Base-by-base conservation (phyloP, 1,140 invertebrate genomes). In the Onthophagus taurus region DNA sequence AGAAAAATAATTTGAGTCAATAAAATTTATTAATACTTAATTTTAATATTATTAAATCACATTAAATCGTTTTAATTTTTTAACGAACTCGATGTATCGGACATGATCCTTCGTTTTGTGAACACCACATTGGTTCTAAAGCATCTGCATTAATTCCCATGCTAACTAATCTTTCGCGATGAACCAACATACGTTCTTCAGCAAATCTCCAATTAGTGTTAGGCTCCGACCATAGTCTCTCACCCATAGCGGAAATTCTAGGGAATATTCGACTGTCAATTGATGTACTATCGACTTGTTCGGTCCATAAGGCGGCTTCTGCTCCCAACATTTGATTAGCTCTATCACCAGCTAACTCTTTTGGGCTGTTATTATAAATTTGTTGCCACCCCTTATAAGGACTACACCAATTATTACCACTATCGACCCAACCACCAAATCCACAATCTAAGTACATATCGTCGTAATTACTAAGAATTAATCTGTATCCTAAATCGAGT, bases 381-480 rank as follows among this genome's bases (percentile, higher is more conserved):
- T 78, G 81, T 63, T 91, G 86, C 88, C 88, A 91, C 2, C 83
- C 81, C 59, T 85, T 90, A 63, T 89, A 90, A 0, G 87, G 87
- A 0, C 83, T 75, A 61, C 87, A 90, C 88, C 86, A 89, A 59
- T 89, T 89, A 52, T 81, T 83, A 59, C 77, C 77, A 44, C 64
- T 65, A 2, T 65, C 69, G 3, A 80, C 74, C 77, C 77, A 80
- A 2, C 70, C 71, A 11, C 72, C 71, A 49, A 71, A 87, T 24
- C 85, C 85, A 58, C 88, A 91, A 57, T 90, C 87, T 4, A 91
- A 72, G 58, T 89, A 89, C 2, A 87, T 62, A 1, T 81, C 81
- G 61, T 90, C 86, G 53, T 89, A 85, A 59, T 91, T 89, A 1
- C 84, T 87, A 42, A 89, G 74, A 45, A 91, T 88, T 1, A 89